These are phyloP conservation scores for Nomada ferruginata DNA, from an alignment of 2,888 invertebrate genomes.

Conservation along the genomic window DNA sequence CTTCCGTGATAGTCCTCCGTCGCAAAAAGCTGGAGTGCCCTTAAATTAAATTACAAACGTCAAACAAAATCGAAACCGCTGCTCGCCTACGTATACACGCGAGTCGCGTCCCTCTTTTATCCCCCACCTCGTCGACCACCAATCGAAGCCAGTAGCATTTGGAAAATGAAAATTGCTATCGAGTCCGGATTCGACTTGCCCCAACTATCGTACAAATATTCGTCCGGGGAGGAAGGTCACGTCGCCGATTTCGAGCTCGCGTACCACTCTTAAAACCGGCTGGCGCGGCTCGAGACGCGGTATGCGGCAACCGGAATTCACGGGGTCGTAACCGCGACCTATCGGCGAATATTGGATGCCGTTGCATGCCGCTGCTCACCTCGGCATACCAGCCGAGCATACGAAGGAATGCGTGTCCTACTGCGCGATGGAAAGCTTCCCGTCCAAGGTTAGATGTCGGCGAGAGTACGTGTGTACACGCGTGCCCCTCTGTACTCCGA, in stretches of 20 bases:
- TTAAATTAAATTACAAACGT: constrained; percentile 47
- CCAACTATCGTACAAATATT: not conserved
- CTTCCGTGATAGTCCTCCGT: constrained; percentile 32
- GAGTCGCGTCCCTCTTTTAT: too few relatives aligned
- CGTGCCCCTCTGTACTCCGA: constrained; percentile 43
- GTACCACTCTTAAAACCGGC: constrained; percentile 67
- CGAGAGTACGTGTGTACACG: constrained; percentile 45
- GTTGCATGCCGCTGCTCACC: constrained; percentile 81
- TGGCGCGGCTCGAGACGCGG: constrained; percentile 60
- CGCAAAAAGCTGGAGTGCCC: not conserved
- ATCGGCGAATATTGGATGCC: constrained; percentile 82
- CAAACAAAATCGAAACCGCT: not conserved
- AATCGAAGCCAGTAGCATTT: not conserved
- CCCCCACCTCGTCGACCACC: too few relatives aligned
- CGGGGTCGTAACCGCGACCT: constrained; percentile 81
- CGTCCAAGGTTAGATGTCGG: constrained; percentile 76
- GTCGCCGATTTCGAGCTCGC: constrained; percentile 56
- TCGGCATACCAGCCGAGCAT: constrained; percentile 80
- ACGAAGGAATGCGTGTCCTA: constrained; percentile 81
- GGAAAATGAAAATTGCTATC: not conserved
- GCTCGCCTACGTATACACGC: not conserved
- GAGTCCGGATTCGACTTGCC: not conserved
- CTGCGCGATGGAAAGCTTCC: constrained; percentile 75
- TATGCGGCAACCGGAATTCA: constrained; percentile 78
- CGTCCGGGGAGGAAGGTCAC: constrained; percentile 25